Evolutionary conservation across 1,140 invertebrate genomes (phyloP), one percentile per base, ranked within the genome.

Genomic region (Pogonognathellus flavescens): DNA sequence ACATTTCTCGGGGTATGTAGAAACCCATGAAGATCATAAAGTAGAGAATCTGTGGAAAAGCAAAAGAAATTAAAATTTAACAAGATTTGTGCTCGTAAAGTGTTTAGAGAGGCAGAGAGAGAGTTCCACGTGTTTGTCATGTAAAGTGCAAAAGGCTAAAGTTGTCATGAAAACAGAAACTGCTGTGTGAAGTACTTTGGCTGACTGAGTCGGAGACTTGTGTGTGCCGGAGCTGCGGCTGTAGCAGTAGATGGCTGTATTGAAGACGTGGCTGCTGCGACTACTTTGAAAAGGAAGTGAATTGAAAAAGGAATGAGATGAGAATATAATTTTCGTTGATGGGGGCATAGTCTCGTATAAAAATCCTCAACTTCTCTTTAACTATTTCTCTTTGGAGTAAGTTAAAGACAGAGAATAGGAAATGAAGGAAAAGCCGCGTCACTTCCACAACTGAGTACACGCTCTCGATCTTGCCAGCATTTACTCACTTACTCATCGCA

Each of bases 61-160:
- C 16, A 3, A 49, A 70, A 31, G 70, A 76, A 76, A 76, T 76
- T 76, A 76, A 76, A 50, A 49, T 49, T 49, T 49, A 76, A 49
- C 70, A 50, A 76, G 70, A 72, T 41, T n/a, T 70, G 70, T 50
- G 16, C 31, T 76, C 70, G 70, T 76, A 76, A 76, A 76, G 16
- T 50, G 16, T 50, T 50, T 14, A 49, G 70, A 76, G 14, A 18
- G 41, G 16, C n/a, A 76, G 25, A 49, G 16, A n/a, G 18, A 70
- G 10, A 52, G 8, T 31, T n/a, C 82, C 82, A 83, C 60, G 60
- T 83, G 82, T 83, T 83, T 52, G 82, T 31, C 82, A 52, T 83
- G 49, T 50, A 70, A n/a, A 83, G 20, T 82, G 57, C 81, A 59
- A 82, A 82, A 82, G 80, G 25, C n/a, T 76, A 49, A 41, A 50